Evolutionary conservation across 1,140 invertebrate species (phyloP), one percentile per base, ranked within the genome.

Genomic region (Anoplophora glabripennis): DNA sequence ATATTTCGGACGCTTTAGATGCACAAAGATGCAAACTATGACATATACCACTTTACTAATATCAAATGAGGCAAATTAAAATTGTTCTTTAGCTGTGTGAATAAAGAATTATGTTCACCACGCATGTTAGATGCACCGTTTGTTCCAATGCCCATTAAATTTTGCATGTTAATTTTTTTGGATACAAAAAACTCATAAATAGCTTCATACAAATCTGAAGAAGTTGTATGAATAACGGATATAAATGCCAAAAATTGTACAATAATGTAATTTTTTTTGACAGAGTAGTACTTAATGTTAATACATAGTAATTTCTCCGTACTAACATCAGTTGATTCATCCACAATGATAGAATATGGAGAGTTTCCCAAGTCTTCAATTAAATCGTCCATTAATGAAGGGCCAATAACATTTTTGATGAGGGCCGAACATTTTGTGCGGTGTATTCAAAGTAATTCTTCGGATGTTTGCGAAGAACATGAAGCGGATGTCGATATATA

Each of bases 21-120:
- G 34, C 10, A 40, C 49, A 53, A 7, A 53, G 7, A 12, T 55
- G 53, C 18, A 55, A 46, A 9, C n/a, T 17, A 44, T 55, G 40
- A 33, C 53, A 55, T 1, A 55, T 55, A 46, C 53, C n/a, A 55
- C 15, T 55, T 55, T 4, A 55, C 53, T 34, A 55, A 44, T 21
- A 55, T 17, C 9, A 46, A 44, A 45, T 55, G 45, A 28, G 1
- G 1, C 7, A 55, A 18, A 10, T 35, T 33, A 11, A 55, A 55
- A 34, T 55, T 55, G 1, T 55, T 55, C n/a, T 45, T 55, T 28
- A 44, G 18, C 21, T 45, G 8, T 2, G 38, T 45, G 45, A 33
- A 55, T 3, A 55, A 33, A 7, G 53, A 55, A 46, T 55, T 11
- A 46, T 44, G 34, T 45, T 45, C 18, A 15, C 41, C 53, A 40